phyloP scores from a whole-genome alignment of 2,888 invertebrate species.

The Zaprionus bogoriensis region DNA sequence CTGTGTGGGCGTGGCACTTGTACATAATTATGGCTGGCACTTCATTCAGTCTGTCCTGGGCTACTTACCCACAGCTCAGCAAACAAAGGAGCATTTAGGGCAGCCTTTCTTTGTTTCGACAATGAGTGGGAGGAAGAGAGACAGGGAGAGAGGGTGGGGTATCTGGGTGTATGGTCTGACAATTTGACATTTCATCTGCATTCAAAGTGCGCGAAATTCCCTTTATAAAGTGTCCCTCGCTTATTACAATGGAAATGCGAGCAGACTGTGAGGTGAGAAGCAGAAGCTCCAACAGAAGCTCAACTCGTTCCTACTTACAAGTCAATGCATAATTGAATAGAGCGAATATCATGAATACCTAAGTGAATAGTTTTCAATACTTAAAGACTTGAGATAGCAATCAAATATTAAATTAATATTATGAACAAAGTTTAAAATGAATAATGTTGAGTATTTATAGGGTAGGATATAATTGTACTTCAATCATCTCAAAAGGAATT shows the following conservation, averaged over 20 bases:
- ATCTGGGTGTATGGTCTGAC: conserved; percentile 7
- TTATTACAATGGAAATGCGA: conserved; percentile 14
- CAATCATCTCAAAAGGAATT: too few relatives aligned
- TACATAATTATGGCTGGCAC: conserved; percentile 69
- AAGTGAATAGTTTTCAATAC: too few relatives aligned
- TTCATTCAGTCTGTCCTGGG: conserved; percentile 57
- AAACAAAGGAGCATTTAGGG: conserved; percentile 37
- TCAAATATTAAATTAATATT: too few relatives aligned
- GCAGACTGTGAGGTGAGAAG: neutral
- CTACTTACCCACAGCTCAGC: conserved; percentile 39
- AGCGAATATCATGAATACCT: too few relatives aligned
- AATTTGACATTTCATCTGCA: conserved; percentile 66
- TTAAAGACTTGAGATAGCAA: too few relatives aligned
- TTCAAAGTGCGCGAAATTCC: conserved; percentile 20
- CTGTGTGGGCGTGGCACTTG: conserved; percentile 61
- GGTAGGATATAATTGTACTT: too few relatives aligned
- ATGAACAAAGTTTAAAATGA: too few relatives aligned
- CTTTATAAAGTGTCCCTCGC: conserved; percentile 2
- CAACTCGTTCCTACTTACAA: too few relatives aligned
- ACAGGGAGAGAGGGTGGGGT: neutral
- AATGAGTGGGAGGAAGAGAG: neutral
- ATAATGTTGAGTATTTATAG: too few relatives aligned
- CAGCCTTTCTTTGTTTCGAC: conserved; percentile 9
- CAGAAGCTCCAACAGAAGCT: neutral
- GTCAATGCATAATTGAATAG: too few relatives aligned